Evolutionary conservation across 2,113 vertebrate species (phyloP).

Genomic region (Neofelis nebulosa): DNA sequence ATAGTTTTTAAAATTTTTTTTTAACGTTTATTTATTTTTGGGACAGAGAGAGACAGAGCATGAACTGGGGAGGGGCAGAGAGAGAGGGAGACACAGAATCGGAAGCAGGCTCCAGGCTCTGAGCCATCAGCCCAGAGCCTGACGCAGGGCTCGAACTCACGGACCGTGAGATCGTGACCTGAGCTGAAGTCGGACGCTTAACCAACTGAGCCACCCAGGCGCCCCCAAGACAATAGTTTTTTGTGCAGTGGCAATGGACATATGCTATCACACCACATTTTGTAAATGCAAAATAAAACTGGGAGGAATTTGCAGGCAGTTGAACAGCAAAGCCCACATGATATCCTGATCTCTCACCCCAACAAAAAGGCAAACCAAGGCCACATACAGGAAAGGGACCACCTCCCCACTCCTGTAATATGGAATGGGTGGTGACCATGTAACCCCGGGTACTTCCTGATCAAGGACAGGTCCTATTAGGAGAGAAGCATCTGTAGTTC

Average conservation of each 20-base stretch:
- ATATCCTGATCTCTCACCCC: too few relatives aligned
- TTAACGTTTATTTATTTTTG: too few relatives aligned
- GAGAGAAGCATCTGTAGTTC: accelerated
- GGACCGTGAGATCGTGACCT: too few relatives aligned
- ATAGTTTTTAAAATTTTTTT: background rate
- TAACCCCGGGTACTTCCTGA: background rate
- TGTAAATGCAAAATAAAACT: background rate
- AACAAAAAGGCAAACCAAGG: background rate
- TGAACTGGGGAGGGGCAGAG: too few relatives aligned
- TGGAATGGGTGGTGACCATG: accelerated
- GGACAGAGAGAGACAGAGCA: too few relatives aligned
- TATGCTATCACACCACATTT: background rate
- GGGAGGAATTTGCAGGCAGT: background rate
- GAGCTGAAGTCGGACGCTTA: too few relatives aligned
- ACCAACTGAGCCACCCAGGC: too few relatives aligned
- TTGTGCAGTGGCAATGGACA: background rate
- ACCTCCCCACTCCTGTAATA: background rate
- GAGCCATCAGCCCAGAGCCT: too few relatives aligned
- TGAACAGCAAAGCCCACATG: background rate
- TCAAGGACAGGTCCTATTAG: background rate
- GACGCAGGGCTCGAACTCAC: too few relatives aligned
- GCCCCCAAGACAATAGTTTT: background rate
- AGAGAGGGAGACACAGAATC: too few relatives aligned
- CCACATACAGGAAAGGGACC: background rate
- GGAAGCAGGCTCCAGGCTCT: too few relatives aligned